These are phyloP conservation scores for Desmodus rotundus DNA, from an alignment of 2,113 vertebrate species.

Conservation along the genomic window DNA sequence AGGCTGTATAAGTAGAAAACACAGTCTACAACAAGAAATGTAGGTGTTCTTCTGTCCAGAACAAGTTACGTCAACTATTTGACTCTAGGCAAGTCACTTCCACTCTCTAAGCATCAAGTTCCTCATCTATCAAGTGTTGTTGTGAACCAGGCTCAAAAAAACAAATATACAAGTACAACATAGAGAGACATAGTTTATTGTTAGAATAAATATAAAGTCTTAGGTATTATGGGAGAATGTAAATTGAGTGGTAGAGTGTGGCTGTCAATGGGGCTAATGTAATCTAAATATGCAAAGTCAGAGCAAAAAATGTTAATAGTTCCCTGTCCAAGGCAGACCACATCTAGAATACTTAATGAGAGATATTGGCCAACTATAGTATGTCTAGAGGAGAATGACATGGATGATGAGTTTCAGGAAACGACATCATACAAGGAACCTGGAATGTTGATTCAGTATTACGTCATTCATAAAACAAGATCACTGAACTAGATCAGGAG, in stretches of 20 bases:
- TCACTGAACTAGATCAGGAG: not conserved
- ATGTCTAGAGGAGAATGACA: not conserved
- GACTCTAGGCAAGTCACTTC: conserved; percentile 7
- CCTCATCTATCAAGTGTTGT: not conserved
- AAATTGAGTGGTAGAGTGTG: not conserved
- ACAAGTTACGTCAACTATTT: conserved; percentile 18
- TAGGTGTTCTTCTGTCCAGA: not conserved
- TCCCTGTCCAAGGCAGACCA: not conserved
- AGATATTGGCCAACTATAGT: not conserved
- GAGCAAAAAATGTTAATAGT: conserved; percentile 7
- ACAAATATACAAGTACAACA: not conserved
- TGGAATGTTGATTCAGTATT: conserved; percentile 1
- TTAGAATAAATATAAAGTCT: not conserved
- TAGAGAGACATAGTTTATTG: not conserved
- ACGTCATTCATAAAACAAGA: conserved; percentile 18
- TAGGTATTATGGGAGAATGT: not conserved
- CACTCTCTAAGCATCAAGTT: conserved; percentile 15
- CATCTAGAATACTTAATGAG: conserved; percentile 3
- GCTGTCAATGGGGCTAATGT: not conserved
- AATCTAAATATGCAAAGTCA: not conserved
- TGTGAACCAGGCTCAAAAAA: conserved; percentile 17
- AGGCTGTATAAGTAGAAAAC: not conserved
- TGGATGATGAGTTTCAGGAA: conserved; percentile 4
- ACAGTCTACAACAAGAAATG: not conserved
- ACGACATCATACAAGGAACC: not conserved